Evolutionary conservation across 2,113 vertebrate species (phyloP), one percentile per base, ranked within the genome.

Genomic region (Glaucomys volans): DNA sequence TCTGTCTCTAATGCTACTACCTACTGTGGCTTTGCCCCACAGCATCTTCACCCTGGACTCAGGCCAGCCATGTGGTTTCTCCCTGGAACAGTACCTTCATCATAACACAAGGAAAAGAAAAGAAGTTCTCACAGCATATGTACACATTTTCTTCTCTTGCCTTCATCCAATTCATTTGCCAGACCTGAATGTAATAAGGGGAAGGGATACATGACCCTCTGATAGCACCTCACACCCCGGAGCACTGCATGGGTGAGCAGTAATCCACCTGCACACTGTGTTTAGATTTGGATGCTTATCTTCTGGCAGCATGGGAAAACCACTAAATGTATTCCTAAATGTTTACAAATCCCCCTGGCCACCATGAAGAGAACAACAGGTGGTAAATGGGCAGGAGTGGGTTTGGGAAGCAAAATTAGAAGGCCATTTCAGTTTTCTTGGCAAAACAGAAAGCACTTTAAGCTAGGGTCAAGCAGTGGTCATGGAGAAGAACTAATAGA

Each of bases 371-470:
- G 80, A 90, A 90, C 24, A 30, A 72, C n/a, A 13, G 62, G 17
- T 74, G 22, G 40, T 52, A 75, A 81, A n/a, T 37, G 37, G 47
- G 2, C 40, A 64, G 42, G 22, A 59, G 28, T 7, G 28, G 52
- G 67, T 64, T 50, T 87, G 32, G 71, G 44, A 26, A 57, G 62
- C 89, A 96, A 91, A 82, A 42, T 28, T 30, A 54, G 30, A 37
- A 35, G 47, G 54, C 22, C 22, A 24, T 66, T 74, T 95, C 30
- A 42, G 44, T 72, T 92, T 79, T 59, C 5, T 5, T 47, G 8
- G 67, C 8, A 66, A 67, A 89, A 92, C 32, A 90, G 18, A 54
- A 40, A 74, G 35, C 35, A 42, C 62, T 83, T 93, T 50, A 66
- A 76, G 26, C 20, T 37, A 54, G 50, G 50, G 35, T 35, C 72